Percentiles rank a stretch among this genome's conserved stretches.
These are phyloP conservation scores for Nycteola revayana DNA, from an alignment of 2,888 invertebrate species.

Conservation along the genomic window DNA sequence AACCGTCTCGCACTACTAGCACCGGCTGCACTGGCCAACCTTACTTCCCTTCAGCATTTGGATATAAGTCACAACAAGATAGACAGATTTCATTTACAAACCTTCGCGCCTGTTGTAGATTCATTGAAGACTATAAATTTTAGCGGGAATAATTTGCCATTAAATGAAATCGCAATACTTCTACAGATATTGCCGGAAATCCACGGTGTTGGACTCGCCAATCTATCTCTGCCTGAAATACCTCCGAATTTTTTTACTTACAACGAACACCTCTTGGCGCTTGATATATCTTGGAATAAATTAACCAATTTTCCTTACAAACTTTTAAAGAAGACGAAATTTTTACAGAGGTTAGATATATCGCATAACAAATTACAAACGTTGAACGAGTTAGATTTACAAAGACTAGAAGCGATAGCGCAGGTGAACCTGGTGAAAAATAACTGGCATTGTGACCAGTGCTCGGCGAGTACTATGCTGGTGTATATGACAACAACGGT, in stretches of 20 bases:
- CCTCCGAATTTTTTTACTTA: slow-evolving; percentile 82
- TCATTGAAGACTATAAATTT: slow-evolving; percentile 85
- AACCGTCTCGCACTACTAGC: slow-evolving; percentile 89
- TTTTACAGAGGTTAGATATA: slow-evolving; percentile 85
- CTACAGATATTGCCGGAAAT: slow-evolving; percentile 82
- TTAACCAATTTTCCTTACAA: slow-evolving; percentile 82
- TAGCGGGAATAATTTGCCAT: slow-evolving; percentile 85
- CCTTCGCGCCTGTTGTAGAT: slow-evolving; percentile 83
- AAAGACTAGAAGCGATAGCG: slow-evolving; percentile 81
- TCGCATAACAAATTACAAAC: slow-evolving; percentile 88
- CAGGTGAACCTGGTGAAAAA: slow-evolving; percentile 82
- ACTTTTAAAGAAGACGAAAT: slow-evolving; percentile 79
- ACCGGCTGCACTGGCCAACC: slow-evolving; percentile 87
- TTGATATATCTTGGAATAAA: slow-evolving; percentile 89
- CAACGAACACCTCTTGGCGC: slow-evolving; percentile 82
- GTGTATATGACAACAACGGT: slow-evolving; percentile 80
- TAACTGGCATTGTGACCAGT: slow-evolving; percentile 86
- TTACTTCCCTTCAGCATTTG: slow-evolving; percentile 85
- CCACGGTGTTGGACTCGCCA: slow-evolving; percentile 81
- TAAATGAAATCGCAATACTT: slow-evolving; percentile 80
- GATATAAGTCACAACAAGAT: slow-evolving; percentile 90
- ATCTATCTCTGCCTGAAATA: slow-evolving; percentile 79
- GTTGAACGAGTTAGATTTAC: slow-evolving; percentile 80
- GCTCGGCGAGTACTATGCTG: slow-evolving; percentile 82
- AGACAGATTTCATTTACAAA: slow-evolving; percentile 84